Conservation (phyloP, 2,113 vertebrate species). For the Lucifuga dentata region DNA sequence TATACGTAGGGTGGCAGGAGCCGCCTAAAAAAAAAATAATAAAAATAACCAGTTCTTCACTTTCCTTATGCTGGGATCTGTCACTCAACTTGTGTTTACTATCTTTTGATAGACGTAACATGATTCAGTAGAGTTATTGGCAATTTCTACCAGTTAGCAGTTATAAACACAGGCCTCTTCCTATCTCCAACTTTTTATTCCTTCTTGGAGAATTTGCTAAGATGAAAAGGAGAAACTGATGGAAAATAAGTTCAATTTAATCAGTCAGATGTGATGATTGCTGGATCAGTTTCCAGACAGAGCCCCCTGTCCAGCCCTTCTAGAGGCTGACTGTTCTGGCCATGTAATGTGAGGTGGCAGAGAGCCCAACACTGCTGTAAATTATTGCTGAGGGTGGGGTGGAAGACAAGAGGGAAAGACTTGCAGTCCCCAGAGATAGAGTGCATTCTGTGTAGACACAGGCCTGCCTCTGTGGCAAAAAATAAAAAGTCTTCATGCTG, state of each 20-base stretch:
- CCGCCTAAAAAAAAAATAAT: neutral
- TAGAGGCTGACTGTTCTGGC: constrained; percentile 70
- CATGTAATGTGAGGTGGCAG: constrained; percentile 79
- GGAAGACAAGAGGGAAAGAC: constrained; percentile 66
- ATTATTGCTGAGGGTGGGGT: constrained; percentile 77
- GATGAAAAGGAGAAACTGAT: constrained; percentile 16
- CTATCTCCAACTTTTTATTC: neutral
- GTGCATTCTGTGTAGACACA: constrained; percentile 50
- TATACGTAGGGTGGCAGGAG: constrained; percentile 7
- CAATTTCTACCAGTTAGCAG: constrained; percentile 1
- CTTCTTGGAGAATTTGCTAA: constrained; percentile 17
- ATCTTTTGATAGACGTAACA: neutral
- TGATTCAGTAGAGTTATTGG: neutral
- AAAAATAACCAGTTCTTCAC: neutral
- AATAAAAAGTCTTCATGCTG: constrained; percentile 17
- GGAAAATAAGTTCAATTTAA: constrained; percentile 69
- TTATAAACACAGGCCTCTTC: neutral
- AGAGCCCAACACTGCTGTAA: constrained; percentile 74
- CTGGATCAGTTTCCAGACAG: constrained; percentile 70
- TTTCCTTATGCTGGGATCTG: neutral
- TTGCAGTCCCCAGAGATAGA: constrained; percentile 66
- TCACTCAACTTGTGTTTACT: neutral
- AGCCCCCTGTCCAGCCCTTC: constrained; percentile 59
- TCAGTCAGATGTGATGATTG: constrained; percentile 72
- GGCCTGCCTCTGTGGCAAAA: constrained; percentile 30